Evolutionary conservation across 2,797 vertebrate genomes (phyloP).

Genomic region (Hemibagrus guttatus): DNA sequence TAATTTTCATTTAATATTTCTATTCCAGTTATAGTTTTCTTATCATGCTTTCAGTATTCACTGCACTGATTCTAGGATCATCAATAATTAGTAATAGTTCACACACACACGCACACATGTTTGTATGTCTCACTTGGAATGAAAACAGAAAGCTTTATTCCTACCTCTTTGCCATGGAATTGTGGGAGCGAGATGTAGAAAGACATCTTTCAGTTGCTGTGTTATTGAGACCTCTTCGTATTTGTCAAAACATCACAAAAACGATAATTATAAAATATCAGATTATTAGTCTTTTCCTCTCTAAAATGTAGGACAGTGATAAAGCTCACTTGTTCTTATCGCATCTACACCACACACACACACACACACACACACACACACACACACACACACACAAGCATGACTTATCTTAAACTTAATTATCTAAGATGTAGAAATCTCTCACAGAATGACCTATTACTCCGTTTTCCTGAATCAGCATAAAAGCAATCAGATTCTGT

Average conservation of each 20-base stretch:
- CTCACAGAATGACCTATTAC: background rate
- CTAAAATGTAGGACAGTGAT: constrained; percentile 22
- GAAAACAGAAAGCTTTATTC: background rate
- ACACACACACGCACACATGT: background rate
- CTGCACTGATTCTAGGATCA: too few relatives aligned
- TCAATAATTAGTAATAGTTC: background rate
- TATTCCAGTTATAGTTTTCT: background rate
- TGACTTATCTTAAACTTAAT: background rate
- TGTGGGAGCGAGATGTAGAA: background rate
- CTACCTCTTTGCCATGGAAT: background rate
- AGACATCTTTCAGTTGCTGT: background rate
- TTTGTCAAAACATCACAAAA: background rate
- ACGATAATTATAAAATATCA: background rate
- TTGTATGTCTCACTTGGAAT: background rate
- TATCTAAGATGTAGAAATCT: constrained; percentile 9
- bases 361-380: background rate
- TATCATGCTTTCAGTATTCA: background rate
- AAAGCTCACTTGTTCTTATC: background rate
- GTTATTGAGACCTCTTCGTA: too few relatives aligned
- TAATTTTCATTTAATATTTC: background rate
- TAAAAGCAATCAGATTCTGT: background rate
- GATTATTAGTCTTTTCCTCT: background rate
- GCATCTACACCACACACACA: background rate
- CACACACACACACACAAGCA: background rate
- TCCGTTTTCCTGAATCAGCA: background rate